A percentile compares a stretch with the other conserved stretches of the same genome.
Conservation (phyloP, 53 echinoderm and acorn worm species). For the Apostichopus leukothele region DNA sequence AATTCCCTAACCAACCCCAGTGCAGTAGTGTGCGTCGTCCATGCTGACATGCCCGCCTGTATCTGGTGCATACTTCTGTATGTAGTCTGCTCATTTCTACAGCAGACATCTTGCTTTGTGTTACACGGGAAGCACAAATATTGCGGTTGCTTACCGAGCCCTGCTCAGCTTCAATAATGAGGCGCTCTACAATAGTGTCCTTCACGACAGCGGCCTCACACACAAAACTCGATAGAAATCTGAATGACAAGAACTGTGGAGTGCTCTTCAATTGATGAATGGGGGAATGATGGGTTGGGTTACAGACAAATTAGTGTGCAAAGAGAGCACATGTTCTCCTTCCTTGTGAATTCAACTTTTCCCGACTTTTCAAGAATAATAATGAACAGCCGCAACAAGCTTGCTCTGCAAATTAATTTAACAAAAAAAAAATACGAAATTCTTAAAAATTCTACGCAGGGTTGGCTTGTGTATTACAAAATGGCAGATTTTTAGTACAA, state of each 20-base stretch:
- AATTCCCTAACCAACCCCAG: neutral
- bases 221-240: neutral
- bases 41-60: neutral
- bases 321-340: too few species aligned
- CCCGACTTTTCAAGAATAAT: too few species aligned
- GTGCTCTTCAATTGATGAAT: neutral
- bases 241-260: neutral
- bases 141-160: constrained; percentile 10
- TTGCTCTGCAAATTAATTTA: too few species aligned
- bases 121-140: constrained; percentile 31
- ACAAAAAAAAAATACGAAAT: too few species aligned
- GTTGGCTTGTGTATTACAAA: too few species aligned
- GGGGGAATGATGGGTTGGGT: neutral
- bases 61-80: too few species aligned
- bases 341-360: too few species aligned
- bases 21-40: neutral
- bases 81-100: neutral
- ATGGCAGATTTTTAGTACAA: too few species aligned
- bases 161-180: neutral
- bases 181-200: neutral
- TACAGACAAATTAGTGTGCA: neutral
- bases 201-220: neutral
- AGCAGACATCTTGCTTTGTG: constrained; percentile 38
- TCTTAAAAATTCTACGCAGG: too few species aligned
- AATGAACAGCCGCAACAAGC: too few species aligned